Percentiles rank a stretch among this genome's conserved stretches.
Evolutionary conservation across 1,140 invertebrate species (phyloP).

Genomic region (Heliothis virescens): DNA sequence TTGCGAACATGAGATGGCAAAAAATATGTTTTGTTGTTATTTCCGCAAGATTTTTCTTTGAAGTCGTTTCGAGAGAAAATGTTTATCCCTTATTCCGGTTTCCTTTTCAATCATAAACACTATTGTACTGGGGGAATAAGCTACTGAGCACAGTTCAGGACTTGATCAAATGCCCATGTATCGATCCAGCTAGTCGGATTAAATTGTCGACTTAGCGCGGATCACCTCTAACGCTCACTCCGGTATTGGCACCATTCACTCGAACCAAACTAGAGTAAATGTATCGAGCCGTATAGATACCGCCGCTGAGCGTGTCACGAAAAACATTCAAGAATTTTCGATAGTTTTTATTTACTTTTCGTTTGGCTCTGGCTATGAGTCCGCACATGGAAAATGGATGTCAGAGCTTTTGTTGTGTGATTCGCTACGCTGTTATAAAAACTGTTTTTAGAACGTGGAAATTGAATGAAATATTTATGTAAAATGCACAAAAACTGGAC

Average conservation of each 20-base stretch:
- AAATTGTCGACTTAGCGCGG: slow-evolving; percentile 28
- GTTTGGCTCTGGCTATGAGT: neutral
- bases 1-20: no score
- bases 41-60: neutral
- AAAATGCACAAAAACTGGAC: neutral
- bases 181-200: slow-evolving; percentile 21
- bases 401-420: neutral
- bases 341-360: slow-evolving; percentile 8
- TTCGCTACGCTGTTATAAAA: neutral
- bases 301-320: neutral
- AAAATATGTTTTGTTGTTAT: neutral
- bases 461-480: neutral
- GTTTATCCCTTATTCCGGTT: slow-evolving; percentile 14
- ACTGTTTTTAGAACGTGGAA: neutral
- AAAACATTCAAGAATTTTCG: slow-evolving; percentile 12
- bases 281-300: neutral
- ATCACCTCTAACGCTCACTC: slow-evolving; percentile 22
- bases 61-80: slow-evolving; percentile 14
- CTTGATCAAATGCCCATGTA: slow-evolving; percentile 14
- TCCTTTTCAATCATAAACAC: slow-evolving; percentile 18
- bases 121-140: neutral
- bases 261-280: neutral
- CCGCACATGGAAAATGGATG: neutral
- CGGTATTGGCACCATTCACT: slow-evolving; percentile 32
- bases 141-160: neutral